Base-by-base conservation (phyloP, 1,140 invertebrate species). In the Musca vetustissima region DNA sequence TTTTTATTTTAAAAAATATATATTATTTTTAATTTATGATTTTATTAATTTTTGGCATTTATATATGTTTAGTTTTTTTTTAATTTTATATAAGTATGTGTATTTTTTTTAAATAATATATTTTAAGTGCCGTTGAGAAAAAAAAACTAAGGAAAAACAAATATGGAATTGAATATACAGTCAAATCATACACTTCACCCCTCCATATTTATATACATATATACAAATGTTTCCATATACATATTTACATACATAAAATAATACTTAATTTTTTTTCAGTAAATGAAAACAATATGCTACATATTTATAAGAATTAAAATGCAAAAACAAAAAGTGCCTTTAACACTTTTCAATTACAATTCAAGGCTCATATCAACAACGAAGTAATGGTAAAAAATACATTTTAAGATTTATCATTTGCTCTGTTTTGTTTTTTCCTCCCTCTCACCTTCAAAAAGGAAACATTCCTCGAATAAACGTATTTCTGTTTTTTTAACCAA, bases 1-100 rank as follows among this genome's bases (percentile, higher is more conserved):
- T 64, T 65, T 47, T 47, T 64, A 64, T 36, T 65, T 65, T 49
- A 53, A 53, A 53, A 53, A 17, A 21, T 50, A 50, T n/a, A 17
- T 17, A 53, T 49, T 49, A 25, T 65, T 65, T 65, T 65, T 65
- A 43, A 65, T 65, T 65, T 49, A 49, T 65, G 64, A 49, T 50
- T 61, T 61, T 36, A 53, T 69, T n/a, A n/a, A n/a, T n/a, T n/a
- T n/a, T 65, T 53, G 59, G 68, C 68, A 69, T 65, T 64, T 69
- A 69, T 61, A 28, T 59, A 11, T 36, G n/a, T 61, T 53, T 67
- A 67, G 49, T 55, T 53, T 19, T 55, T 61, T 25, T 7, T 22
- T 61, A 53, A 66, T 43, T 50, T 65, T 50, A 65, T 48, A 66
- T 52, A 50, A 64, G n/a, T 66, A 11, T 66, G n/a, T 61, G n/a